These are phyloP conservation scores for Psilanteris sp. DNA, from an alignment of 1,140 invertebrate species.

Conservation along the genomic window DNA sequence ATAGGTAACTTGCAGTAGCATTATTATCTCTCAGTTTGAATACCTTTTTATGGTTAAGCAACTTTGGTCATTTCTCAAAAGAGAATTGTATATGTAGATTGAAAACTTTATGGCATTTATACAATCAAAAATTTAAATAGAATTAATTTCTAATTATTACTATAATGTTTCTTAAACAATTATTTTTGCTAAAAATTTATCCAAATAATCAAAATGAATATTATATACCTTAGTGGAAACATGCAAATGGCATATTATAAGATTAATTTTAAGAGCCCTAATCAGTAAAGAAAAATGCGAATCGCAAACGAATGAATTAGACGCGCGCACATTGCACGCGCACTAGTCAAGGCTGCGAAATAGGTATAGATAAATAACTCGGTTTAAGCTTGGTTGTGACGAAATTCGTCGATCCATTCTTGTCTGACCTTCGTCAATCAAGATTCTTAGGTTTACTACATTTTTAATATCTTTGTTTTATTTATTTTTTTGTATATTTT, in stretches of 20 bases:
- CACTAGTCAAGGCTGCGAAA: constrained; percentile 33
- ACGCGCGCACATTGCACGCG: constrained; percentile 62
- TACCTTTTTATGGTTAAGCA: too few species aligned
- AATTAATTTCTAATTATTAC: too few species aligned
- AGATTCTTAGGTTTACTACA: constrained; percentile 20
- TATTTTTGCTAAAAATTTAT: too few species aligned
- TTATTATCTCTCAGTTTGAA: too few species aligned
- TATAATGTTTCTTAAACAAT: too few species aligned
- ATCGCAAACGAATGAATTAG: constrained; percentile 47
- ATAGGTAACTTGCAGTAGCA: too few species aligned
- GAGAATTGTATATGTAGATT: too few species aligned
- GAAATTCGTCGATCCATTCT: constrained; percentile 75
- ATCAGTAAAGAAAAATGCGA: constrained; percentile 21
- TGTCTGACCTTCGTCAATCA: constrained; percentile 72
- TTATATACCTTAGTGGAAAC: constrained; percentile 22
- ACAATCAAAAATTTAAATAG: too few species aligned
- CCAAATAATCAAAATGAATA: constrained; percentile 7
- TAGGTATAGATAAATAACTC: constrained; percentile 24
- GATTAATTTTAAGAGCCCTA: constrained; percentile 26
- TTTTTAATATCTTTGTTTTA: too few species aligned
- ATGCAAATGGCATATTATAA: constrained; percentile 29
- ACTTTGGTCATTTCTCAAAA: too few species aligned
- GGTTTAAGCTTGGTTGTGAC: constrained; percentile 63
- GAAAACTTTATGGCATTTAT: too few species aligned
- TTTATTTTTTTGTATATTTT: too few species aligned